A percentile compares a stretch with the other conserved stretches of the same genome.
Conservation (phyloP, 2,888 invertebrate genomes). For the Seladonia tumulorum region DNA sequence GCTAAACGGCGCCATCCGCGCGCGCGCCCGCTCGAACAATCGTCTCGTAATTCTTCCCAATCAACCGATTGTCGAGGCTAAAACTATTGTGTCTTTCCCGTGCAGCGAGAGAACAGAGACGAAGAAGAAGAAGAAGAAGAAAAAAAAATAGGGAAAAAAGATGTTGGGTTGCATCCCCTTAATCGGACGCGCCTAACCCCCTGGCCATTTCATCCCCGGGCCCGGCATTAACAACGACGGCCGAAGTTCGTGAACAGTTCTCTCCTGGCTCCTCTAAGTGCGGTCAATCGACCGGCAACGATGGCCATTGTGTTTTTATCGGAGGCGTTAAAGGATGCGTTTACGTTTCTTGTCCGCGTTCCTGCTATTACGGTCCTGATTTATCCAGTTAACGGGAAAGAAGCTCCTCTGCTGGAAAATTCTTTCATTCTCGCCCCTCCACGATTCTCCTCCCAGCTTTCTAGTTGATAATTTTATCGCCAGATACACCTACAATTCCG, state of each 20-base stretch:
- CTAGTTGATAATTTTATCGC: not conserved
- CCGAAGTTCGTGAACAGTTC: conserved; percentile 66
- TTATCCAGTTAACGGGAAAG: conserved; percentile 49
- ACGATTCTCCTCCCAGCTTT: not conserved
- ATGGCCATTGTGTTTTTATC: conserved; percentile 74
- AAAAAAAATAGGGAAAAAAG: not conserved
- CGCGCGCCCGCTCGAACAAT: conserved; percentile 74
- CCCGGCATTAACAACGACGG: conserved; percentile 47
- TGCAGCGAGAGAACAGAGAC: conserved; percentile 7
- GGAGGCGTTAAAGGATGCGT: conserved; percentile 76
- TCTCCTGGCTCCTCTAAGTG: conserved; percentile 58
- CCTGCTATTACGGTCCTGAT: conserved; percentile 50
- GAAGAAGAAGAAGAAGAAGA: not conserved
- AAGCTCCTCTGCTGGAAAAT: conserved; percentile 1
- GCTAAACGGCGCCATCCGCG: conserved; percentile 67
- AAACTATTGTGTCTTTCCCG: conserved; percentile 79
- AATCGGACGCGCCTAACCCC: conserved; percentile 53
- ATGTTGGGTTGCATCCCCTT: conserved; percentile 54
- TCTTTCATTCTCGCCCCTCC: not conserved
- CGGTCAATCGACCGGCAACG: conserved; percentile 78
- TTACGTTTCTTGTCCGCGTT: conserved; percentile 64
- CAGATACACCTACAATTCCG: not conserved
- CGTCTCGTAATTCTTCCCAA: conserved; percentile 81
- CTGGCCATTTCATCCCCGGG: conserved; percentile 23
- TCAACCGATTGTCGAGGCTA: conserved; percentile 81